These are phyloP conservation scores for Acromyrmex heyeri DNA, from an alignment of 1,140 invertebrate species.

Conservation along the genomic window DNA sequence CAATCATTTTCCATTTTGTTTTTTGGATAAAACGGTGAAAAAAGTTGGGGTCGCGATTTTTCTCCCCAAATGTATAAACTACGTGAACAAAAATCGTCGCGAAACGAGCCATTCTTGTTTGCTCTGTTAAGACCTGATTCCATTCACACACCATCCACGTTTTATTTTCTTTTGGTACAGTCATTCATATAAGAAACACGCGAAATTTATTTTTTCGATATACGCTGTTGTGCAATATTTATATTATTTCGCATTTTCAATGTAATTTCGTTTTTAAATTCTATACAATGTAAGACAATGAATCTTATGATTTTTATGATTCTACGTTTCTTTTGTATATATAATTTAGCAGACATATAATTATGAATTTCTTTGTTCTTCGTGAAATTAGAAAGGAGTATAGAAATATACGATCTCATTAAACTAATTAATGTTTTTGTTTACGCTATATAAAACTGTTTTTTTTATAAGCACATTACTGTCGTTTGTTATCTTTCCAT, in stretches of 20 bases:
- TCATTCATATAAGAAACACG: conserved; percentile 32
- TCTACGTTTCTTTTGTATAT: not conserved
- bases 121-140: conserved; percentile 41
- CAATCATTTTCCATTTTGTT: conserved; percentile 20
- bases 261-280: conserved; percentile 21
- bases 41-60: conserved; percentile 41
- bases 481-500: not conserved
- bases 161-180: conserved; percentile 52
- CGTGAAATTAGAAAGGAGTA: conserved; percentile 10
- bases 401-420: conserved; percentile 5
- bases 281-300: too few relatives aligned
- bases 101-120: conserved; percentile 53
- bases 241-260: conserved; percentile 1
- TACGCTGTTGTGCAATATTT: not conserved
- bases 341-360: not conserved
- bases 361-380: not conserved
- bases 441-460: not conserved
- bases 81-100: conserved; percentile 37
- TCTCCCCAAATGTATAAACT: conserved; percentile 55
- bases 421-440: conserved; percentile 25
- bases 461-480: not conserved
- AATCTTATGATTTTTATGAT: not conserved
- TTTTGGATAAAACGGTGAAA: not conserved
- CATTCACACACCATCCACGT: conserved; percentile 50
- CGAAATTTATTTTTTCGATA: conserved; percentile 42